A percentile compares a stretch with the other conserved stretches of the same genome.
phyloP scores from a whole-genome alignment of 2,113 vertebrate genomes.

The Chrysochloris asiatica region DNA sequence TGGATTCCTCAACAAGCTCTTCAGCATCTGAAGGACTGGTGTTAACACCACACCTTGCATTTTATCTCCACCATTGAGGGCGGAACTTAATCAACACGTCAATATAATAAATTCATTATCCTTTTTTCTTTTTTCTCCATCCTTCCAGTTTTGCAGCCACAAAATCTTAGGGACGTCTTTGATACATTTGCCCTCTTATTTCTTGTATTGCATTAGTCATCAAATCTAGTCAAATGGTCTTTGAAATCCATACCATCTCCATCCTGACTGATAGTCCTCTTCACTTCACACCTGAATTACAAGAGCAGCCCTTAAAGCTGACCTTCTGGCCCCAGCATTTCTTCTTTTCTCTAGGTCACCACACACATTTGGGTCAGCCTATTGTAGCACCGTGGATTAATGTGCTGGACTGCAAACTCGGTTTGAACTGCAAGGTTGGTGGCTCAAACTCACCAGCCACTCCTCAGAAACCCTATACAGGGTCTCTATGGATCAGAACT shows the following conservation, averaged over 20 bases:
- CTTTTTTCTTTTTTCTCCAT: not conserved
- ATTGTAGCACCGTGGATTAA: too few species aligned
- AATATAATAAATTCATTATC: not conserved
- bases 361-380: not conserved
- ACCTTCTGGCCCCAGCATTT: not conserved
- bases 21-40: not conserved
- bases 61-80: constrained; percentile 20
- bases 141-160: not conserved
- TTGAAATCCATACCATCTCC: constrained; percentile 18
- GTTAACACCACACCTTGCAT: not conserved
- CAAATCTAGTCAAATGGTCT: not conserved
- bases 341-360: not conserved
- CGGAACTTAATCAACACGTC: not conserved
- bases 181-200: constrained; percentile 19
- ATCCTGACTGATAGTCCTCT: not conserved
- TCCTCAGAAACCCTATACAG: too few species aligned
- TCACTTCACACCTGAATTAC: constrained; percentile 25
- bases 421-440: too few species aligned
- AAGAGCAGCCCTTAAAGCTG: not conserved
- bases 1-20: not conserved
- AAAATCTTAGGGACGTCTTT: not conserved
- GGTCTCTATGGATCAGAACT: too few species aligned
- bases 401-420: too few species aligned
- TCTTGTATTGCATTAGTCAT: constrained; percentile 27
- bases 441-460: too few species aligned